These are phyloP conservation scores for Listronotus oregonensis DNA, from an alignment of 1,140 invertebrate species.

Conservation along the genomic window DNA sequence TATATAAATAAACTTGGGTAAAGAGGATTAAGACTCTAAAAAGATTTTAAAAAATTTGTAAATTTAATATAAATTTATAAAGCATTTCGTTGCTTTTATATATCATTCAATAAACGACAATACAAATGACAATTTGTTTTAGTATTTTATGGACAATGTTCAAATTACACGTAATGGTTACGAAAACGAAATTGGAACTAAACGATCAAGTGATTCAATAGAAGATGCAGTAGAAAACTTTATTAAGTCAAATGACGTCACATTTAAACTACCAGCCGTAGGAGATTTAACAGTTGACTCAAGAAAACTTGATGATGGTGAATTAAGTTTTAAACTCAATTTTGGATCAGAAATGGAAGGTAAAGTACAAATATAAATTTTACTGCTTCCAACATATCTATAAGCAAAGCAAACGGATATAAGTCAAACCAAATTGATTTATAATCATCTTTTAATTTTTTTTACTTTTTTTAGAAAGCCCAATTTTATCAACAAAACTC, in stretches of 20 bases:
- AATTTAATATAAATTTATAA: too few species aligned
- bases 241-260: conserved; percentile 76
- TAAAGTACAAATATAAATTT: conserved; percentile 10
- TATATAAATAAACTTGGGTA: too few species aligned
- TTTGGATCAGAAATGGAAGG: conserved; percentile 63
- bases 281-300: conserved; percentile 73
- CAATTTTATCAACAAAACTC: too few species aligned
- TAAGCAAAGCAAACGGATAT: too few species aligned
- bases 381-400: too few species aligned
- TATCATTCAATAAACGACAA: too few species aligned
- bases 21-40: too few species aligned
- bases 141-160: conserved; percentile 70
- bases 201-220: conserved; percentile 63
- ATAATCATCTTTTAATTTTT: too few species aligned
- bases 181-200: conserved; percentile 62
- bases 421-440: too few species aligned
- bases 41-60: too few species aligned
- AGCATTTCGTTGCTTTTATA: too few species aligned
- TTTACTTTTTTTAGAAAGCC: too few species aligned
- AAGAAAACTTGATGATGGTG: conserved; percentile 73
- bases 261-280: conserved; percentile 73
- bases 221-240: conserved; percentile 73
- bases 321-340: conserved; percentile 73
- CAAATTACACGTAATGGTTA: conserved; percentile 74
- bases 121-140: neutral